These are phyloP conservation scores for Okamejei kenojei DNA, from an alignment of 2,797 vertebrate genomes.

Conservation along the genomic window DNA sequence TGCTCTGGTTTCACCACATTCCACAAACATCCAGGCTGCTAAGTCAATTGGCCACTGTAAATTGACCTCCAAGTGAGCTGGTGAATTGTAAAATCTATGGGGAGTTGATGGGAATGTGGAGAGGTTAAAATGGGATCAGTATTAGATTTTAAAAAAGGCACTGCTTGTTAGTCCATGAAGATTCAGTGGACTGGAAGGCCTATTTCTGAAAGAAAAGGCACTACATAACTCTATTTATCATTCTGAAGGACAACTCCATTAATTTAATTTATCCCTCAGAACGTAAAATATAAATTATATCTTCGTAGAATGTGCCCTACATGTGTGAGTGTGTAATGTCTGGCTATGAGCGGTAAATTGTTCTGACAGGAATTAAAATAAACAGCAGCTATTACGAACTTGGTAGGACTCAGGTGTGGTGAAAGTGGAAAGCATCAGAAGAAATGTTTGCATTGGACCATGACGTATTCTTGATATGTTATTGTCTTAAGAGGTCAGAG, in stretches of 20 bases:
- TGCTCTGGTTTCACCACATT: too few species aligned
- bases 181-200: too few species aligned
- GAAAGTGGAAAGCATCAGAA: not conserved
- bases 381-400: not conserved
- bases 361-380: not conserved
- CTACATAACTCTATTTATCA: too few species aligned
- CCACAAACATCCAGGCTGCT: too few species aligned
- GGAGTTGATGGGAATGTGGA: too few species aligned
- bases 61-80: too few species aligned
- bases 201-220: too few species aligned
- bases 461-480: not conserved
- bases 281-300: not conserved
- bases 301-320: not conserved
- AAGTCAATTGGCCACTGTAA: too few species aligned
- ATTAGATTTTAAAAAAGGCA: too few species aligned
- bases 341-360: not conserved
- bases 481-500: not conserved
- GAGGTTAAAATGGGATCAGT: too few species aligned
- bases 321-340: not conserved
- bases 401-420: not conserved
- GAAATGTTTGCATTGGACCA: not conserved
- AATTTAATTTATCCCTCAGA: constrained; percentile 2
- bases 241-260: not conserved
- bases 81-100: too few species aligned
- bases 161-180: too few species aligned